A percentile compares a stretch with the other conserved stretches of the same genome.
phyloP scores from a whole-genome alignment of 2,888 invertebrate species.

The Chaitophorus viminalis region DNA sequence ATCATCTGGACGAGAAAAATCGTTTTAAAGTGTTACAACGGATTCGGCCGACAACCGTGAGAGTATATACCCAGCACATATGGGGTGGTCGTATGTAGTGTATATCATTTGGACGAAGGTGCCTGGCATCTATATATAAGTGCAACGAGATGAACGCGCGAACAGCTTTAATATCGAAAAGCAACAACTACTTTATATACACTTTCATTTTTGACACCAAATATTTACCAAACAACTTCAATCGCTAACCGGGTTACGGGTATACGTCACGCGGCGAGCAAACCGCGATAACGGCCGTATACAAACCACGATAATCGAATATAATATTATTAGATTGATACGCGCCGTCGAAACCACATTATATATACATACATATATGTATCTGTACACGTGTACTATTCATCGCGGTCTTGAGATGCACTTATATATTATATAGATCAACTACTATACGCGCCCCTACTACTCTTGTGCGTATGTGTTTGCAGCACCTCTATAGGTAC shows the following conservation, averaged over 20 bases:
- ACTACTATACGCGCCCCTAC: no score
- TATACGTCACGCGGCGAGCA: background rate
- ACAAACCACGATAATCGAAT: no score
- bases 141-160: background rate
- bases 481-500: no score
- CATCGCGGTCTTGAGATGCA: no score
- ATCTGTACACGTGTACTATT: no score
- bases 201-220: constrained; percentile 20
- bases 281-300: no score
- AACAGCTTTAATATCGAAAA: constrained; percentile 6
- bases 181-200: background rate
- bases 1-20: background rate
- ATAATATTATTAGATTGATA: background rate
- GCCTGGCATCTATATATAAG: background rate
- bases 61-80: background rate
- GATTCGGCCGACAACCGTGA: background rate
- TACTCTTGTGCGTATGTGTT: no score
- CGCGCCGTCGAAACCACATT: background rate
- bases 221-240: constrained; percentile 36
- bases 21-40: constrained; percentile 14
- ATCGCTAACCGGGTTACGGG: background rate
- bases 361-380: no score
- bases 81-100: background rate
- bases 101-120: no score
- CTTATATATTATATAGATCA: no score